phyloP scores from a whole-genome alignment of 2,113 vertebrate genomes.

The Poeciliopsis occidentalis region DNA sequence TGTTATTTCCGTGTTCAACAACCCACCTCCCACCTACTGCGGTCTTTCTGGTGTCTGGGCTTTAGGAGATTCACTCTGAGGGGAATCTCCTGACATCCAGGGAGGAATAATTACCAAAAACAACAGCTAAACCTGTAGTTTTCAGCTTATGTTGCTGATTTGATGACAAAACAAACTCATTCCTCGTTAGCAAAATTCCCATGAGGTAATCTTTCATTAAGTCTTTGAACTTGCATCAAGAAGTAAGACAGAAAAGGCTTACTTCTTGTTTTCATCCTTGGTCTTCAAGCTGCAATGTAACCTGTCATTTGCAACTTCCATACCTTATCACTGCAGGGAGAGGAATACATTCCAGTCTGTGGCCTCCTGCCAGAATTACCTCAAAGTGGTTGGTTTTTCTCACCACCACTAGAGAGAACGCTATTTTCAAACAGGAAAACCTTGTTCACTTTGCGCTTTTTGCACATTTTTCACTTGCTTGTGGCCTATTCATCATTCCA shows the following conservation, averaged over 20 bases:
- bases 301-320: constrained; percentile 61
- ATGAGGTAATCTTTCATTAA: constrained; percentile 50
- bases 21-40: not conserved
- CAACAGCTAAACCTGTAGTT: constrained; percentile 18
- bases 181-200: constrained; percentile 45
- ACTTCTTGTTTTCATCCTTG: constrained; percentile 37
- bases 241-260: constrained; percentile 29
- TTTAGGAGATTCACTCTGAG: constrained; percentile 33
- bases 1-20: constrained; percentile 62
- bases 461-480: constrained; percentile 52
- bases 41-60: constrained; percentile 15
- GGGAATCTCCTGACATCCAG: constrained; percentile 12
- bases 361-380: constrained; percentile 53
- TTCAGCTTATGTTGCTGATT: constrained; percentile 12
- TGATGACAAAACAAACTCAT: constrained; percentile 26
- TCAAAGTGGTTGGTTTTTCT: constrained; percentile 18
- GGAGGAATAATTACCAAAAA: constrained; percentile 14
- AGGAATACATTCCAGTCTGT: constrained; percentile 61
- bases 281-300: constrained; percentile 36
- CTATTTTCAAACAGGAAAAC: constrained; percentile 1
- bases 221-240: constrained; percentile 26
- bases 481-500: constrained; percentile 68
- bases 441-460: constrained; percentile 38
- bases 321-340: constrained; percentile 66
- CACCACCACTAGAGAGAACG: constrained; percentile 27